Conservation (phyloP, 2,888 invertebrate genomes). For the Yponomeuta cagnagella region DNA sequence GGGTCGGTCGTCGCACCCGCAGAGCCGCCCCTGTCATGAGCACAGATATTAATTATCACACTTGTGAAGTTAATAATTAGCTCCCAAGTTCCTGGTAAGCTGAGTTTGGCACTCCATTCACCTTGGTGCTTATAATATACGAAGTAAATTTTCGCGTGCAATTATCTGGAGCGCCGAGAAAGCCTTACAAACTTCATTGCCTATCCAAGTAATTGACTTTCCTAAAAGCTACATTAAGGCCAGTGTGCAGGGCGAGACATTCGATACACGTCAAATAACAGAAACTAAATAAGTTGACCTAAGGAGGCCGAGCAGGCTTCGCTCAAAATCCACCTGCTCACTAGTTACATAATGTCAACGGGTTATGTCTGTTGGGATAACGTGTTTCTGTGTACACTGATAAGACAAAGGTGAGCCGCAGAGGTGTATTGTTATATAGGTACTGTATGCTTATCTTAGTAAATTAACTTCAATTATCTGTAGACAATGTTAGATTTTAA, state of each 20-base stretch:
- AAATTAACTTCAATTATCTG: not conserved
- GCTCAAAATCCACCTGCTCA: not conserved
- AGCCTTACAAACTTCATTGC: conserved; percentile 32
- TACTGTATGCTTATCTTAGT: no score
- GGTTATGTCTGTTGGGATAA: not conserved
- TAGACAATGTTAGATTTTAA: not conserved
- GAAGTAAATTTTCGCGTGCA: conserved; percentile 50
- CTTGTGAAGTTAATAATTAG: conserved; percentile 61
- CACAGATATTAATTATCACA: conserved; percentile 54
- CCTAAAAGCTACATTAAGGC: no score
- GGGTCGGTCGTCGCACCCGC: not conserved
- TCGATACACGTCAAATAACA: not conserved
- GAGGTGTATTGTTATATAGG: not conserved
- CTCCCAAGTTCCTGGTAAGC: conserved; percentile 52
- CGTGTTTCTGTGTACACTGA: conserved; percentile 11
- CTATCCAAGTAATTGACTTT: conserved; percentile 22
- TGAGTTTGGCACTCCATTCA: conserved; percentile 56
- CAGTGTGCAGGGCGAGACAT: not conserved
- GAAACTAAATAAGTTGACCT: not conserved
- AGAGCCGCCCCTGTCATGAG: conserved; percentile 22
- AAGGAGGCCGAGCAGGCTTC: not conserved
- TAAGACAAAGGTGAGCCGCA: not conserved
- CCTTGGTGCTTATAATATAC: conserved; percentile 27
- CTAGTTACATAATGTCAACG: not conserved
- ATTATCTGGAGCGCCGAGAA: conserved; percentile 26